phyloP scores from a whole-genome alignment of 2,113 vertebrate species.

The Phasianus colchicus region DNA sequence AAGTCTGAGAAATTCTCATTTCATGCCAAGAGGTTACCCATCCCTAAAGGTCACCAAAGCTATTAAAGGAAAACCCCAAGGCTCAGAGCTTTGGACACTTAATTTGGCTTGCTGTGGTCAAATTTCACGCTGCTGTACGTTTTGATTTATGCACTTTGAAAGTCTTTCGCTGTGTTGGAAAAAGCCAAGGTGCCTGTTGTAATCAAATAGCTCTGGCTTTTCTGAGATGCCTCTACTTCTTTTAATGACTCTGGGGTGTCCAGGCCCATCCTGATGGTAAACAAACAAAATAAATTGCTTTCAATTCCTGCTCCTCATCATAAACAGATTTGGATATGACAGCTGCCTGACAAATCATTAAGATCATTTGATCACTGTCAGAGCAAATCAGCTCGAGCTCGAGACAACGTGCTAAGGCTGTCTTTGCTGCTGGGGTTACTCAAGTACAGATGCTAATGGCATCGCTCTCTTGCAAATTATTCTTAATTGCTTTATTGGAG shows the following conservation, averaged over 20 bases:
- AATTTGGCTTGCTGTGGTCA: constrained; percentile 46
- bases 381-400: constrained; percentile 19
- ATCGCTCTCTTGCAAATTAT: background rate
- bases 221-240: constrained; percentile 9
- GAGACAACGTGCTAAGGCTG: background rate
- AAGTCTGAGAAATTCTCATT: constrained; percentile 3
- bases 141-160: constrained; percentile 51
- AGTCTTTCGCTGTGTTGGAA: constrained; percentile 6
- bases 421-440: background rate
- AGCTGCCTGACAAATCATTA: constrained; percentile 30
- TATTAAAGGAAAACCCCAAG: background rate
- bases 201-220: constrained; percentile 30
- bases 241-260: constrained; percentile 21
- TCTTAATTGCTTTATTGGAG: background rate
- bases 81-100: constrained; percentile 42
- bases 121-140: constrained; percentile 49
- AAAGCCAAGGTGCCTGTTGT: background rate
- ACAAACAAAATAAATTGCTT: constrained; percentile 52
- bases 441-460: background rate
- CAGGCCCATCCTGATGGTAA: constrained; percentile 18
- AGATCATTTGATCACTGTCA: constrained; percentile 51
- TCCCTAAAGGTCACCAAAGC: constrained; percentile 37
- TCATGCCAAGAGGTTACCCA: background rate
- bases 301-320: background rate
- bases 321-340: constrained; percentile 15